phyloP scores from a whole-genome alignment of 2,797 vertebrate genomes.

The Aplochiton taeniatus region DNA sequence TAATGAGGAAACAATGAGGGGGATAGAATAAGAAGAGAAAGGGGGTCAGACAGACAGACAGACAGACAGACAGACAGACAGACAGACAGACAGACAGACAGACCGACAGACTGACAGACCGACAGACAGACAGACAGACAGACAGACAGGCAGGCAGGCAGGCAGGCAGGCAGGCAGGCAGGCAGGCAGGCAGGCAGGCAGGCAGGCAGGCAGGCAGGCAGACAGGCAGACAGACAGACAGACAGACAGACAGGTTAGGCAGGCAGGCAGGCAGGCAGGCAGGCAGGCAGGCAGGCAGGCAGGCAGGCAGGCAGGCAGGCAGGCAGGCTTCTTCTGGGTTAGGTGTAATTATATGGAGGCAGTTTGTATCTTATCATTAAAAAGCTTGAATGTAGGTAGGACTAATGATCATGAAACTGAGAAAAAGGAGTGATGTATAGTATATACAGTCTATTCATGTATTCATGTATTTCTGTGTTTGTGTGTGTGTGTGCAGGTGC shows the following conservation, averaged over 20 bases:
- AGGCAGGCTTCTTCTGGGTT: background rate
- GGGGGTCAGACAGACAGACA: background rate
- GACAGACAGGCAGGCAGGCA: background rate
- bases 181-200: background rate
- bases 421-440: no score
- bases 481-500: background rate
- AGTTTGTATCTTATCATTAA: no score
- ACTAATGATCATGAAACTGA: no score
- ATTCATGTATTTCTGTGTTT: slow-evolving; percentile 7
- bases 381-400: no score
- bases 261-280: background rate
- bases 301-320: background rate
- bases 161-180: background rate
- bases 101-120: background rate
- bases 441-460: background rate
- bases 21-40: background rate
- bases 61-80: background rate
- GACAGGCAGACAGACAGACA: no score
- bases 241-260: background rate
- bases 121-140: background rate
- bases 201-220: no score
- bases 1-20: background rate
- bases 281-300: background rate
- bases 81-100: slow-evolving; percentile 6
- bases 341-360: no score